Percentiles rank a stretch among this genome's conserved stretches.
Conservation (phyloP, 1,140 invertebrate species). For the Meloidogyne exigua region DNA sequence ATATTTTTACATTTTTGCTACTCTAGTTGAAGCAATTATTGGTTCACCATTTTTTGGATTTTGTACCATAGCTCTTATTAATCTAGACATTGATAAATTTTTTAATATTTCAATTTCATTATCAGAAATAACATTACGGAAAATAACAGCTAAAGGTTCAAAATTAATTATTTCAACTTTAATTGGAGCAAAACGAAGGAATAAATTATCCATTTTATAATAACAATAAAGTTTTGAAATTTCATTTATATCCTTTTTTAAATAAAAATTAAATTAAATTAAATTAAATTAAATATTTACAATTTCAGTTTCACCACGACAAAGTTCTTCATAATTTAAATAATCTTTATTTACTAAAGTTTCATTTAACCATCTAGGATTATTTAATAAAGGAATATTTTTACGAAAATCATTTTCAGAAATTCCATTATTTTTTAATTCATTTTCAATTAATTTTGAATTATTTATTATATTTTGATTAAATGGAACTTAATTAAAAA, state of each 20-base stretch:
- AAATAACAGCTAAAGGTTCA: conserved; percentile 65
- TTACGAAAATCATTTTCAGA: neutral
- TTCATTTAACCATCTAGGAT: neutral
- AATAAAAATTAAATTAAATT: neutral
- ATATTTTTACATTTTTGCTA: too few species aligned
- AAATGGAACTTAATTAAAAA: neutral
- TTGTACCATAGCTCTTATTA: conserved; percentile 86
- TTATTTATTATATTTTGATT: neutral
- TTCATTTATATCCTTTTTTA: conserved; percentile 26
- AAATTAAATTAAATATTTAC: neutral
- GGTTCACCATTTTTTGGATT: conserved; percentile 92
- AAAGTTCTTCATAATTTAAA: conserved; percentile 56
- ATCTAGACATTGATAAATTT: conserved; percentile 78
- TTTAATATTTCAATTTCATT: conserved; percentile 85
- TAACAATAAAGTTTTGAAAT: conserved; percentile 73
- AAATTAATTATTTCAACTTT: conserved; percentile 78
- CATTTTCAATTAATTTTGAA: neutral
- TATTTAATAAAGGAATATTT: neutral
- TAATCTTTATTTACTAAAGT: neutral
- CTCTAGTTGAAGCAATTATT: too few species aligned
- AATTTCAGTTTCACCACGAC: conserved; percentile 11
- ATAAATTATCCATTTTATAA: conserved; percentile 71
- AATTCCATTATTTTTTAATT: neutral
- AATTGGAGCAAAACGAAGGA: conserved; percentile 78
- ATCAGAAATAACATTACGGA: conserved; percentile 78